Conservation (phyloP, 2,888 invertebrate genomes). For the Andrena marginata region DNA sequence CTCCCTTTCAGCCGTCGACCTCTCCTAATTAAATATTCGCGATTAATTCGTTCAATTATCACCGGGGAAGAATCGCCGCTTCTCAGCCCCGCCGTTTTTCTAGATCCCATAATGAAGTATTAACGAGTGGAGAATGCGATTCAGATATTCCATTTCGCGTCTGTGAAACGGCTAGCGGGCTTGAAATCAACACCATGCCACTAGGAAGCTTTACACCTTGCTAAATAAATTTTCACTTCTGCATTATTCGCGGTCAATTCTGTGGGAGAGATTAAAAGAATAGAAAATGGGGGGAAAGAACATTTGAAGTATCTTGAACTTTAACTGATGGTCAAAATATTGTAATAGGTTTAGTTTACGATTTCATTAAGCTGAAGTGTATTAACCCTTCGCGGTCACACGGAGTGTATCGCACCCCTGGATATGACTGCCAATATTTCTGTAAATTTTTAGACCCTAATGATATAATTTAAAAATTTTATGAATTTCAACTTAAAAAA, state of each 20-base stretch:
- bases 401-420: too few relatives aligned
- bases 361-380: too few relatives aligned
- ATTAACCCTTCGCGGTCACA: too few relatives aligned
- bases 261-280: background rate
- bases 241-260: background rate
- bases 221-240: constrained; percentile 3
- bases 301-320: background rate
- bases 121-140: constrained; percentile 22
- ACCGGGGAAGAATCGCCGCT: constrained; percentile 24
- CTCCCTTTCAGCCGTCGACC: constrained; percentile 18
- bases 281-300: background rate
- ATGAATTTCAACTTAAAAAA: too few relatives aligned
- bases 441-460: too few relatives aligned
- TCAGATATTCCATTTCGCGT: constrained; percentile 23
- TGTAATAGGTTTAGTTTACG: too few relatives aligned
- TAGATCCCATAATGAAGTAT: constrained; percentile 27
- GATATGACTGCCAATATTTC: too few relatives aligned
- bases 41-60: constrained; percentile 58
- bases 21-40: constrained; percentile 54
- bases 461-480: too few relatives aligned
- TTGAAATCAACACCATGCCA: background rate
- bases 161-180: constrained; percentile 20
- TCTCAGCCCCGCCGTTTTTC: background rate
- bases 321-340: too few relatives aligned
- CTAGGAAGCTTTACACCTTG: background rate